Conservation (phyloP, 2,888 invertebrate genomes). For the Tachina fera region DNA sequence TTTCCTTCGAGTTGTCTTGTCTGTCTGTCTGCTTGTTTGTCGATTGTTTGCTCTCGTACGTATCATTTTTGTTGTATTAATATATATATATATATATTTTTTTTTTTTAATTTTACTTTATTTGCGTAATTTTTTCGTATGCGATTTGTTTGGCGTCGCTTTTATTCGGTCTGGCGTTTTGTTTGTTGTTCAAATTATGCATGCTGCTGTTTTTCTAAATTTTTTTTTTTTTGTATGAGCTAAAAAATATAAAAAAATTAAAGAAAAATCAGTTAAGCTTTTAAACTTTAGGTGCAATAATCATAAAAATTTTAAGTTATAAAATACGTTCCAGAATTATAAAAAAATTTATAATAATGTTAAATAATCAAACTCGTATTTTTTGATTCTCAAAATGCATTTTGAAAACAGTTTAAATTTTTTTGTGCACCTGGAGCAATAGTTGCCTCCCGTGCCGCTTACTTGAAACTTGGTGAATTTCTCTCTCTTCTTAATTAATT, state of each 20-base stretch:
- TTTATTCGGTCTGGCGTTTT: slow-evolving; percentile 21
- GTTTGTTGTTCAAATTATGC: slow-evolving; percentile 43
- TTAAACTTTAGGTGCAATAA: too few relatives aligned
- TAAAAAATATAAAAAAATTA: not conserved
- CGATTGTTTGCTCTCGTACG: not conserved
- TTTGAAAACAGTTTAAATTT: too few relatives aligned
- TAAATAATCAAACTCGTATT: too few relatives aligned
- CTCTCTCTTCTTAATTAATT: too few relatives aligned
- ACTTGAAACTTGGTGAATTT: too few relatives aligned
- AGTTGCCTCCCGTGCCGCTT: too few relatives aligned
- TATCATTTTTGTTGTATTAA: slow-evolving; percentile 2
- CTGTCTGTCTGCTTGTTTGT: not conserved
- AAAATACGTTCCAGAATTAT: too few relatives aligned
- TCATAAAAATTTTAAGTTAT: too few relatives aligned
- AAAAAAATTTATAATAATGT: too few relatives aligned
- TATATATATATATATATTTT: too few relatives aligned
- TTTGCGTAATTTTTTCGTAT: slow-evolving; percentile 32
- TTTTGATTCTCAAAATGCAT: too few relatives aligned
- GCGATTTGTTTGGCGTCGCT: slow-evolving; percentile 8
- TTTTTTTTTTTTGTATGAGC: not conserved
- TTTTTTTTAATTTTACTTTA: slow-evolving; percentile 42
- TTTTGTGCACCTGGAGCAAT: too few relatives aligned
- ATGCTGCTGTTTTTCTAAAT: slow-evolving; percentile 10
- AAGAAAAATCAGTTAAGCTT: not conserved
- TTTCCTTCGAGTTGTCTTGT: slow-evolving; percentile 13